phyloP scores from a whole-genome alignment of 1,140 invertebrate genomes.

The Drosophila yakuba region DNA sequence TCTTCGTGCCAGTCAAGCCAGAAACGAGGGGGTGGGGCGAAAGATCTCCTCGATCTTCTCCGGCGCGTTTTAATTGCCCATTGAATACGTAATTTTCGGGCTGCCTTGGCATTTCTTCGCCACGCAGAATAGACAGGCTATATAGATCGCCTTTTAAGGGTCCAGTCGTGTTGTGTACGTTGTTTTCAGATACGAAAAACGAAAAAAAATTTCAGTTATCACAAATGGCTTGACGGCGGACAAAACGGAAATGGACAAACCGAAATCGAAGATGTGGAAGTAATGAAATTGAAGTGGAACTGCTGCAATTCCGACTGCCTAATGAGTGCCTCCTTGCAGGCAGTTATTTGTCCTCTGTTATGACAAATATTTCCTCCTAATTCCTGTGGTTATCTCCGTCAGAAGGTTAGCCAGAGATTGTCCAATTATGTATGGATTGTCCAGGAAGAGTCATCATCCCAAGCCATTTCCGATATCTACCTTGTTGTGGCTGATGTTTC shows the following conservation, averaged over 20 bases:
- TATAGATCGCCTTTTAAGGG: slow-evolving; percentile 34
- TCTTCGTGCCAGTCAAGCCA: slow-evolving; percentile 27
- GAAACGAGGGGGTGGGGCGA: not conserved
- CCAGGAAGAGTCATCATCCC: slow-evolving; percentile 13
- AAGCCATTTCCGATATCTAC: slow-evolving; percentile 12
- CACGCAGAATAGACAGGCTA: slow-evolving; percentile 24
- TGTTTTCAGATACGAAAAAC: slow-evolving; percentile 20
- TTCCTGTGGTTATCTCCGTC: slow-evolving; percentile 31
- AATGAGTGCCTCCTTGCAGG: slow-evolving; percentile 23
- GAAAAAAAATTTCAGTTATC: slow-evolving; percentile 12
- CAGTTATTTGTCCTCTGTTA: slow-evolving; percentile 11
- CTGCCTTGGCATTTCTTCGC: slow-evolving; percentile 9
- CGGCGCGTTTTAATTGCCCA: slow-evolving; percentile 44
- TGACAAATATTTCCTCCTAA: slow-evolving; percentile 40
- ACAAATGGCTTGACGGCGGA: slow-evolving; percentile 2
- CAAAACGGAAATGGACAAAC: slow-evolving; percentile 10
- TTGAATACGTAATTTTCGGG: slow-evolving; percentile 48
- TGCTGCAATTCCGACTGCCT: slow-evolving; percentile 16
- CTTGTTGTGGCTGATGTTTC: slow-evolving; percentile 3
- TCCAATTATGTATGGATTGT: slow-evolving; percentile 38
- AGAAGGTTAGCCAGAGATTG: slow-evolving; percentile 24
- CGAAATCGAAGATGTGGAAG: slow-evolving; percentile 23
- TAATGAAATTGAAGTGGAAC: slow-evolving; percentile 15
- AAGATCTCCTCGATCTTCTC: slow-evolving; percentile 34
- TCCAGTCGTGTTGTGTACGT: slow-evolving; percentile 10